Conservation (phyloP, 2,797 vertebrate species). For the Enteromius afrohamiltoni region DNA sequence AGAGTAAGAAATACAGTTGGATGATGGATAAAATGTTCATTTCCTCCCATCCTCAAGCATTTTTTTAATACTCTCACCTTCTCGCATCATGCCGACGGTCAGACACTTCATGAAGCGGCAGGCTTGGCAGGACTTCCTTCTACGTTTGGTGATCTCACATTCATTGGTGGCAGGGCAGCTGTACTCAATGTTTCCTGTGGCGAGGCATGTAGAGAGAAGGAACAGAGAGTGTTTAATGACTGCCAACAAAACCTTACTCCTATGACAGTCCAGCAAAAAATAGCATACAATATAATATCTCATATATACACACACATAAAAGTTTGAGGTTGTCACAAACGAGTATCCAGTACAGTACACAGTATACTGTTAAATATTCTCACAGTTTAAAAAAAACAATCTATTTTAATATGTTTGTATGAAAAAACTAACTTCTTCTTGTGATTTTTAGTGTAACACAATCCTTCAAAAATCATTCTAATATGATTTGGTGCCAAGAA, state of each 20-base stretch:
- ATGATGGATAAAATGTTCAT: not conserved
- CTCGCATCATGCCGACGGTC: constrained; percentile 99
- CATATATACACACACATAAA: not conserved
- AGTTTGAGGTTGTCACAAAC: not conserved
- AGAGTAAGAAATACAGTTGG: not conserved
- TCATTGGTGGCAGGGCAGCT: constrained; percentile 98
- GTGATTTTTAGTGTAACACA: not conserved
- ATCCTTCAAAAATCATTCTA: not conserved
- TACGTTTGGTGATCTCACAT: constrained; percentile 99
- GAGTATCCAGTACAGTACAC: not conserved
- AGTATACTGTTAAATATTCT: not conserved
- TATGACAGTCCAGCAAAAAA: not conserved
- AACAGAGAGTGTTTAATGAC: constrained; percentile 66
- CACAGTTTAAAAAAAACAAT: not conserved
- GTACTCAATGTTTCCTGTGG: constrained; percentile 96
- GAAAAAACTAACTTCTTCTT: not conserved
- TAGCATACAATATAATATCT: not conserved
- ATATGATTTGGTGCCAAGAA: not conserved
- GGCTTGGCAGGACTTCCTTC: constrained; percentile 99
- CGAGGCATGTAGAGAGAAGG: constrained; percentile 68
- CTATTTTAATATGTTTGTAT: not conserved
- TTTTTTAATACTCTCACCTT: constrained; percentile 86
- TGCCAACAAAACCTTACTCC: constrained; percentile 54
- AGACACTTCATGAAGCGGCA: constrained; percentile 99
- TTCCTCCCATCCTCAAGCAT: constrained; percentile 28